Evolutionary conservation across 2,797 vertebrate genomes (phyloP).

Genomic region (Petrocephalus schoutedeni): DNA sequence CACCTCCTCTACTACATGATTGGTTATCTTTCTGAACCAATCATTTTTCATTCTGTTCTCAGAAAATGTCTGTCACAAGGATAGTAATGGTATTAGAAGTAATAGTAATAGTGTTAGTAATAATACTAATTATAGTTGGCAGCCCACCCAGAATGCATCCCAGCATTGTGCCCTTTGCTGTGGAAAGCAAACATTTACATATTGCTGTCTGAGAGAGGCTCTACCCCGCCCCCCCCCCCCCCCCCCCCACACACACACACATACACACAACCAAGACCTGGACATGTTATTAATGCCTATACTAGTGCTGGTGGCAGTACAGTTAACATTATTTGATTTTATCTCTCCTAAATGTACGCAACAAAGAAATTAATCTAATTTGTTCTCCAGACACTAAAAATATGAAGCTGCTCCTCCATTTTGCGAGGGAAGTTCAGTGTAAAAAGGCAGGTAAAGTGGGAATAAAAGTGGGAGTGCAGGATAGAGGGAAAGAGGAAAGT

Average conservation of each 20-base stretch:
- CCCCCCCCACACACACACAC: background rate
- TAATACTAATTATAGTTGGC: background rate
- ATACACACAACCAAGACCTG: background rate
- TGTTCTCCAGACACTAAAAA: constrained; percentile 26
- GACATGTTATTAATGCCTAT: background rate
- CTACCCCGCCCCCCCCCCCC: background rate
- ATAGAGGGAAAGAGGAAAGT: background rate
- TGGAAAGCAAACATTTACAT: background rate
- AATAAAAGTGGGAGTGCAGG: background rate
- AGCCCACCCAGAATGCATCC: background rate
- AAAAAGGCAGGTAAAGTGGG: background rate
- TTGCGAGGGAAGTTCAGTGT: background rate
- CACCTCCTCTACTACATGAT: too few relatives aligned
- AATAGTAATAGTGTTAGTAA: background rate
- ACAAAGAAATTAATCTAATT: constrained; percentile 37
- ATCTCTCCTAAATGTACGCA: constrained; percentile 23
- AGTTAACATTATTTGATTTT: background rate
- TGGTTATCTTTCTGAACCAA: too few relatives aligned
- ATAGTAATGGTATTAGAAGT: too few relatives aligned
- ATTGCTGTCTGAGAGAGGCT: background rate
- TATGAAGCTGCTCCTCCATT: background rate
- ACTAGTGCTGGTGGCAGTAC: background rate
- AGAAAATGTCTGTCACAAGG: too few relatives aligned
- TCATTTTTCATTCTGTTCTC: too few relatives aligned
- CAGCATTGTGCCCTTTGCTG: background rate